Evolutionary conservation across 1,140 invertebrate genomes (phyloP), one percentile per base, ranked within the genome.

Genomic region (Danaus melanippus): DNA sequence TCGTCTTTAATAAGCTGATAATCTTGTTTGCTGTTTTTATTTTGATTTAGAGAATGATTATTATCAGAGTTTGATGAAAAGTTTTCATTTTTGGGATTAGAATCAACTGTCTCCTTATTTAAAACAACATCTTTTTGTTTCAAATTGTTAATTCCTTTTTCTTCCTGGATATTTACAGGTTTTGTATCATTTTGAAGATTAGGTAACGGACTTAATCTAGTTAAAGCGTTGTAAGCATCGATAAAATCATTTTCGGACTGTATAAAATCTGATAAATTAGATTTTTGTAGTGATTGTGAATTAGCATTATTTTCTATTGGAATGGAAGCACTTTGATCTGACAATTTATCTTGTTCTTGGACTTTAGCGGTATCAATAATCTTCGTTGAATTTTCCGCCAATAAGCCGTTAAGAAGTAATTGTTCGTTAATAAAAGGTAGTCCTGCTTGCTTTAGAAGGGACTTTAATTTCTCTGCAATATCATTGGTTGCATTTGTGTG

Each of bases 321-420:
- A 32, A 32, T 32, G 21, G 21, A 32, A 32, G 21, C 21, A 32
- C 21, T 32, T 32, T 32, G 21, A 32, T 32, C 7, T 32, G 21
- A 7, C 0, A 32, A 3, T 3, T 32, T 56, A 40, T 56, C 5
- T 44, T 52, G 12, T 42, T 32, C 21, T 32, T 56, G 17, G 44
- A 2, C 11, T 43, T 41, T 52, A 56, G 42, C 39, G 15, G 47
- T 17, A 12, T 15, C 12, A 7, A 9, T 55, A 17, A 15, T 15
- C 50, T 42, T 46, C n/a, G 4, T 62, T 74, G 93, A 92, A 86
- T 79, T 95, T 50, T 70, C 64, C n/a, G 69, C 66, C 43, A 72
- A 44, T 50, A 84, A 66, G n/a, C 70, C 74, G 52, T 74, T 70
- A 45, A 81, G 56, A 12, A 83, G 58, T 50, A 79, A 59, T 56